Percentiles rank a stretch among this genome's conserved stretches.
These are phyloP conservation scores for Lochmaea capreae DNA, from an alignment of 2,888 invertebrate species.

Conservation along the genomic window DNA sequence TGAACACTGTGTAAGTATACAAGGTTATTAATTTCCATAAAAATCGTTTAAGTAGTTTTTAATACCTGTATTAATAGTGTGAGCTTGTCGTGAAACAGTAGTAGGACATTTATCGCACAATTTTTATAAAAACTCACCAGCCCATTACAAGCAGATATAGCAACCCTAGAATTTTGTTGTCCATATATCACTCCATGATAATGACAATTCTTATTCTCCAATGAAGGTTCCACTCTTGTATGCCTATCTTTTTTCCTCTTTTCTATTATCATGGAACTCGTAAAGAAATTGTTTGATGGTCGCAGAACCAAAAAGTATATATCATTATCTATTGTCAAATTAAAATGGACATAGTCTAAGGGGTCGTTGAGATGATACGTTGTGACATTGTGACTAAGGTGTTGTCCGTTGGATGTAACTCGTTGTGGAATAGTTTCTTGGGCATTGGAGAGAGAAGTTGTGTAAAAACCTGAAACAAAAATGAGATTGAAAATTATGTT, in stretches of 20 bases:
- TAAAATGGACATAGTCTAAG: conserved; percentile 67
- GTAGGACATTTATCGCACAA: too few species aligned
- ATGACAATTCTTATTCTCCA: conserved; percentile 76
- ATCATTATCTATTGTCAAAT: conserved; percentile 63
- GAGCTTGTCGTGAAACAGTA: too few species aligned
- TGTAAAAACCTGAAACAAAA: conserved; percentile 65
- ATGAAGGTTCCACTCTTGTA: conserved; percentile 67
- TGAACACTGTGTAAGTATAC: too few species aligned
- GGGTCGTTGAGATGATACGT: conserved; percentile 69
- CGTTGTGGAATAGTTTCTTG: conserved; percentile 73
- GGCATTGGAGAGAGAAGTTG: conserved; percentile 67
- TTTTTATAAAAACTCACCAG: conserved; percentile 73
- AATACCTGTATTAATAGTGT: too few species aligned
- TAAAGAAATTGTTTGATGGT: conserved; percentile 76
- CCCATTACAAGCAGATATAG: conserved; percentile 85
- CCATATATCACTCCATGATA: conserved; percentile 82
- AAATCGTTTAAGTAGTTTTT: too few species aligned
- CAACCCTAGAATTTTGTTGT: conserved; percentile 77
- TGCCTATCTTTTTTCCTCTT: conserved; percentile 70
- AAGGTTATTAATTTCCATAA: too few species aligned
- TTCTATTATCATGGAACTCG: conserved; percentile 80
- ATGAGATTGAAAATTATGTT: conserved; percentile 35
- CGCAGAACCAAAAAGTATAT: conserved; percentile 63
- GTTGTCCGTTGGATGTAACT: conserved; percentile 69
- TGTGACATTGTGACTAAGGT: conserved; percentile 62